These are phyloP conservation scores for Ectobius pallidus DNA, from an alignment of 2,888 invertebrate genomes.

Conservation along the genomic window DNA sequence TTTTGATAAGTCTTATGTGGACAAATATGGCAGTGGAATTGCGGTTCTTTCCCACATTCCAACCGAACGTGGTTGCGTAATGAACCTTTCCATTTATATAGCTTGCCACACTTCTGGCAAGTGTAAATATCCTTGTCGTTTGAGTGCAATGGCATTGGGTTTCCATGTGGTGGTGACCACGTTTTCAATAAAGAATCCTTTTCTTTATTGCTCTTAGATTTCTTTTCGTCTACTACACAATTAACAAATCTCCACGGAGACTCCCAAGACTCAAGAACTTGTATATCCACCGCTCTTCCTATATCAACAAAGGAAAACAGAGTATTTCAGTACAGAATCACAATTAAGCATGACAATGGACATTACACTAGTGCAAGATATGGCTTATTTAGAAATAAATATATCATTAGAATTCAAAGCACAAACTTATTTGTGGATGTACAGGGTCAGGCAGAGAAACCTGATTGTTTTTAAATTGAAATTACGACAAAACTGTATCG, in stretches of 20 bases:
- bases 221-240: background rate
- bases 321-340: background rate
- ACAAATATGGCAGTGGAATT: slow-evolving; percentile 61
- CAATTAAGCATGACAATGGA: too few species aligned
- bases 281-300: background rate
- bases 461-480: too few species aligned
- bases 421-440: too few species aligned
- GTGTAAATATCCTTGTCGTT: background rate
- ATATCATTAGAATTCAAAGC: too few species aligned
- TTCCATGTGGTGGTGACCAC: background rate
- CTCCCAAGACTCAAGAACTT: background rate
- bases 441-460: too few species aligned
- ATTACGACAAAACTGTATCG: too few species aligned
- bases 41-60: slow-evolving; percentile 60
- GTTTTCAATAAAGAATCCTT: background rate
- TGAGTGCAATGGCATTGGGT: too few species aligned
- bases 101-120: slow-evolving; percentile 39
- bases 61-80: slow-evolving; percentile 43
- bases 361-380: too few species aligned
- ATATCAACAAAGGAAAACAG: background rate
- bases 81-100: slow-evolving; percentile 45
- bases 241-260: background rate
- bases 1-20: slow-evolving; percentile 16
- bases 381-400: too few species aligned
- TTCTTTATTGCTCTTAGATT: background rate